Percentiles rank a stretch among this genome's conserved stretches.
These are phyloP conservation scores for Eristalis arbustorum DNA, from an alignment of 2,888 invertebrate genomes.

Conservation along the genomic window DNA sequence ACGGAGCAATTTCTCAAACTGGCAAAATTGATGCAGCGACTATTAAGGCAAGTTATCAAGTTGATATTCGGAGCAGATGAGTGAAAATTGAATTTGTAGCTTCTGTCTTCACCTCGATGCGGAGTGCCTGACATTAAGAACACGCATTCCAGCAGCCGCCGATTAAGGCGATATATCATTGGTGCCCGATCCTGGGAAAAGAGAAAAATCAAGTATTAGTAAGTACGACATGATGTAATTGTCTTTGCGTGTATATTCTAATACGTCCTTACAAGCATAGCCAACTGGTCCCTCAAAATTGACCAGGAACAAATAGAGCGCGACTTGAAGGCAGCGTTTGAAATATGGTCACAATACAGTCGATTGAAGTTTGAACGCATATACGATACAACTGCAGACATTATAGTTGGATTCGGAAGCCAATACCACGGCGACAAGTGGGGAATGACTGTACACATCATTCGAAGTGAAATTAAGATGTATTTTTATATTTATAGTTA, in stretches of 20 bases:
- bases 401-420: constrained; percentile 86
- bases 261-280: constrained; percentile 81
- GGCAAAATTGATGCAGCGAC: constrained; percentile 86
- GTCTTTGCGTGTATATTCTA: not conserved
- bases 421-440: constrained; percentile 86
- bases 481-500: constrained; percentile 77
- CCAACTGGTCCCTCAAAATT: constrained; percentile 86
- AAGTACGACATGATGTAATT: constrained; percentile 74
- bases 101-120: constrained; percentile 85
- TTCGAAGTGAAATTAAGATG: not conserved
- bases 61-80: not conserved
- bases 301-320: constrained; percentile 82
- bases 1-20: constrained; percentile 86
- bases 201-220: constrained; percentile 86
- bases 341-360: constrained; percentile 86
- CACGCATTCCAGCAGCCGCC: constrained; percentile 66
- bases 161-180: constrained; percentile 83
- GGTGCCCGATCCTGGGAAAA: constrained; percentile 86
- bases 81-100: constrained; percentile 79
- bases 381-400: constrained; percentile 84
- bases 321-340: constrained; percentile 84
- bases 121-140: constrained; percentile 86
- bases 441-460: constrained; percentile 21
- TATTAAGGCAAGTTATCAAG: constrained; percentile 82
- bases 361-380: constrained; percentile 82